Evolutionary conservation across 2,888 invertebrate genomes (phyloP).

Genomic region (Caenorhabditis japonica): DNA sequence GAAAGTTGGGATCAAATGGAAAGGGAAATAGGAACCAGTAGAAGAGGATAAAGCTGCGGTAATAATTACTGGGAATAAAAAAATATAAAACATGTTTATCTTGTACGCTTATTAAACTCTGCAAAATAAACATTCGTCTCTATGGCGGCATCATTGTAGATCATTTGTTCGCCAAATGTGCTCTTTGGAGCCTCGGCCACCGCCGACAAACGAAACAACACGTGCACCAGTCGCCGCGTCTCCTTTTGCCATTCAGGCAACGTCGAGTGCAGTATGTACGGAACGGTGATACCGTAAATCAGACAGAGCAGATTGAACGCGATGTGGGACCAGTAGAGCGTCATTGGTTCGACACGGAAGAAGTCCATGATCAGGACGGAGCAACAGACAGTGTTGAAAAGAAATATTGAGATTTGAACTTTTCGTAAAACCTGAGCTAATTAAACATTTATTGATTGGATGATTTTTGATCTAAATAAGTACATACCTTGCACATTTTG

Average conservation of each 20-base stretch:
- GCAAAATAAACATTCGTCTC: conserved; percentile 49
- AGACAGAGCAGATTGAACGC: conserved; percentile 34
- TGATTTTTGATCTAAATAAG: no score
- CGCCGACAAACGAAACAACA: background rate
- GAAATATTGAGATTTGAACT: conserved; percentile 43
- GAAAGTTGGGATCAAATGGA: no score
- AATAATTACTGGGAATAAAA: no score
- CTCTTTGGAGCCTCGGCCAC: conserved; percentile 26
- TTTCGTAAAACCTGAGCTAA: conserved; percentile 23
- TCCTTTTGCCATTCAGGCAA: conserved; percentile 51
- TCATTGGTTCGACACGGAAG: conserved; percentile 17
- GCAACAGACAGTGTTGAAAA: conserved; percentile 39
- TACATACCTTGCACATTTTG: conserved; percentile 44
- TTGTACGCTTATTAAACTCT: conserved; percentile 25
- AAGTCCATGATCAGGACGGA: conserved; percentile 44
- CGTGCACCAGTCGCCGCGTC: conserved; percentile 21
- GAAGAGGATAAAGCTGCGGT: no score
- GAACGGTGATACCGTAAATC: conserved; percentile 40
- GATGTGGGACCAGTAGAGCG: conserved; percentile 36
- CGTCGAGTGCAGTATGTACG: conserved; percentile 28
- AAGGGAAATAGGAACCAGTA: no score
- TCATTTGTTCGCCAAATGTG: conserved; percentile 47
- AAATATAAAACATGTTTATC: no score
- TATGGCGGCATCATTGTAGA: conserved; percentile 27
- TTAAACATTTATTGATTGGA: no score